Evolutionary conservation across 2,888 invertebrate genomes (phyloP).

Genomic region (Drosophila lacicola): DNA sequence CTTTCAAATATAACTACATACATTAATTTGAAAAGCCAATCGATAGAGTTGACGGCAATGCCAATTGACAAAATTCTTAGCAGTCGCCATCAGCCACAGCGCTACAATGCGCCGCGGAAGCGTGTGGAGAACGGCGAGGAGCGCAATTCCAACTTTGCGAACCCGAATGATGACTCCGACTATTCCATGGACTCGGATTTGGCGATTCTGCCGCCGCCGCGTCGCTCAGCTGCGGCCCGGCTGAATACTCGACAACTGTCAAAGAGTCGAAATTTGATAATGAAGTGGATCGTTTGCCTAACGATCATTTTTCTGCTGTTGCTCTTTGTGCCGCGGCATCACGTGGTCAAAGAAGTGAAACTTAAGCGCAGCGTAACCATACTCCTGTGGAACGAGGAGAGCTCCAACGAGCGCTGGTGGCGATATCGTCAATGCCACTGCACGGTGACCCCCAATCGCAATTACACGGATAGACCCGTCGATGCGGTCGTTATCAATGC

Average conservation of each 20-base stretch:
- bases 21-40: not conserved
- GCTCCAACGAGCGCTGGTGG: too few species aligned
- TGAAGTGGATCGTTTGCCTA: conserved; percentile 20
- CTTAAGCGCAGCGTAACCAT: conserved; percentile 11
- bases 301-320: conserved; percentile 11
- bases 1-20: not conserved
- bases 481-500: conserved; percentile 62
- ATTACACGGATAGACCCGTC: conserved; percentile 6
- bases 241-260: conserved; percentile 1
- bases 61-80: conserved; percentile 27
- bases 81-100: conserved; percentile 13
- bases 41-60: not conserved
- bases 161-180: not conserved
- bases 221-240: conserved; percentile 31
- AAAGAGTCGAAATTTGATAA: not conserved
- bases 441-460: conserved; percentile 38
- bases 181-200: conserved; percentile 6
- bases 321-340: conserved; percentile 13
- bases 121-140: not conserved
- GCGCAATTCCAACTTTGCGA: not conserved
- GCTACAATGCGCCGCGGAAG: not conserved
- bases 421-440: conserved; percentile 48
- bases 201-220: conserved; percentile 36
- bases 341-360: not conserved
- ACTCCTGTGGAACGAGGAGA: conserved; percentile 55